Evolutionary conservation across 1,140 invertebrate genomes (phyloP).

Genomic region (Penaeus vannamei): DNA sequence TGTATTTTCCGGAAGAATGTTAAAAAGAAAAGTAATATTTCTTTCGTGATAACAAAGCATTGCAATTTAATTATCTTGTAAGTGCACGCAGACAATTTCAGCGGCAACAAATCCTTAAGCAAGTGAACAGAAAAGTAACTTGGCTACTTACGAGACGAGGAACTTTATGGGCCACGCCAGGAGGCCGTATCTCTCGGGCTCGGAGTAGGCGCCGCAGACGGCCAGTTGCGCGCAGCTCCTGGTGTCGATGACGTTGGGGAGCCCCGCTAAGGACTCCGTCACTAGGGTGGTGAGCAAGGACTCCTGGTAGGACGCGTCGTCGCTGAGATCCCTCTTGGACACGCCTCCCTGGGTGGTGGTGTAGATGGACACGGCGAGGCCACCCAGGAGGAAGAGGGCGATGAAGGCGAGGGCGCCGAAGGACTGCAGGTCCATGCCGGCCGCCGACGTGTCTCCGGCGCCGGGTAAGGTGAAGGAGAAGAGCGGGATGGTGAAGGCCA

Average conservation of each 20-base stretch:
- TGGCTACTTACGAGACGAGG: conserved; percentile 60
- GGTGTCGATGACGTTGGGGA: conserved; percentile 56
- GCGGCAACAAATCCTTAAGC: too few relatives aligned
- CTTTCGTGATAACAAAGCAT: too few relatives aligned
- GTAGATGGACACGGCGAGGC: conserved; percentile 65
- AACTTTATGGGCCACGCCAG: conserved; percentile 60
- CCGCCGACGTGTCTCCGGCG: conserved; percentile 54
- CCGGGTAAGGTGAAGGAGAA: conserved; percentile 70
- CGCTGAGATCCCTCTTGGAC: conserved; percentile 19
- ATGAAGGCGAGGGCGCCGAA: conserved; percentile 66
- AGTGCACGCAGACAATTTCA: too few relatives aligned
- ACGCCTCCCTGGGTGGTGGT: conserved; percentile 62
- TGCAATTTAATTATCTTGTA: too few relatives aligned
- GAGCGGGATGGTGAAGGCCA: conserved; percentile 70
- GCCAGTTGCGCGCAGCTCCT: conserved; percentile 57
- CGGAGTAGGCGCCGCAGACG: conserved; percentile 63
- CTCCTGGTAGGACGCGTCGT: conserved; percentile 13
- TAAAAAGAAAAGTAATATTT: too few relatives aligned
- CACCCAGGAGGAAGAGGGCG: conserved; percentile 63
- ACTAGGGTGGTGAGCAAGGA: conserved; percentile 30
- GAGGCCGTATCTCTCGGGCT: conserved; percentile 53
- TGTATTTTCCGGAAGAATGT: too few relatives aligned
- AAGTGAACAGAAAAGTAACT: too few relatives aligned
- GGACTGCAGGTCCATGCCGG: conserved; percentile 53
- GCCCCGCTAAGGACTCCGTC: conserved; percentile 40